Evolutionary conservation across 2,888 invertebrate species (phyloP).

Genomic region (Ethmia dodecea): DNA sequence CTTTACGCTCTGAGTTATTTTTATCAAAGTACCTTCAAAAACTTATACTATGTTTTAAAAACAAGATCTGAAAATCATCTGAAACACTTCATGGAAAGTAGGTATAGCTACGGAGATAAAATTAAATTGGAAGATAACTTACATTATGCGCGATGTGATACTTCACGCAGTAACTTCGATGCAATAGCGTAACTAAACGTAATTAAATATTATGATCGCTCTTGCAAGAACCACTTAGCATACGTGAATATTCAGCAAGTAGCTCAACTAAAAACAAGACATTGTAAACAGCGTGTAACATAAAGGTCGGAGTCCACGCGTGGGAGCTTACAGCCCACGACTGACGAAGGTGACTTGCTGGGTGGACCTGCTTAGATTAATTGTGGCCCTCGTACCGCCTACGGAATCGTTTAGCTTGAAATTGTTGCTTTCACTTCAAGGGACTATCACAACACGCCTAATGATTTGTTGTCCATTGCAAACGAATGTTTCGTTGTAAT

Average conservation of each 20-base stretch:
- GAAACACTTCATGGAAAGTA: too few relatives aligned
- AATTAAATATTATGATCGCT: conserved; percentile 35
- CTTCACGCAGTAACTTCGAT: not conserved
- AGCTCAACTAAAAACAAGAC: conserved; percentile 40
- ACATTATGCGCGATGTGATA: too few relatives aligned
- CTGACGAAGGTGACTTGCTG: conserved; percentile 43
- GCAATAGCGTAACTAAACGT: conserved; percentile 18
- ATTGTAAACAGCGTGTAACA: conserved; percentile 46
- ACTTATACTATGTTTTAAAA: too few relatives aligned
- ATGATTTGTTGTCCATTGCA: not conserved
- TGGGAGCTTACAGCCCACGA: conserved; percentile 54
- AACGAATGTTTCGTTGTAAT: too few relatives aligned
- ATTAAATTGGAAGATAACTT: too few relatives aligned
- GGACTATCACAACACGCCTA: too few relatives aligned
- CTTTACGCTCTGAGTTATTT: too few relatives aligned
- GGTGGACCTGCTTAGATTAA: conserved; percentile 50
- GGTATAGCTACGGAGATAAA: too few relatives aligned
- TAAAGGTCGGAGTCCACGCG: conserved; percentile 53
- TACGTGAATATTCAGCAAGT: conserved; percentile 57
- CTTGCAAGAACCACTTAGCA: conserved; percentile 37
- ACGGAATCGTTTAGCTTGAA: conserved; percentile 31
- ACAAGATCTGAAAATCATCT: too few relatives aligned
- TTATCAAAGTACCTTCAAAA: too few relatives aligned
- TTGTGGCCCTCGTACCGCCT: conserved; percentile 47
- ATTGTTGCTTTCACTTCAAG: conserved; percentile 21